These are phyloP conservation scores for Dicentrarchus labrax DNA, from an alignment of 2,113 vertebrate genomes.

Conservation along the genomic window DNA sequence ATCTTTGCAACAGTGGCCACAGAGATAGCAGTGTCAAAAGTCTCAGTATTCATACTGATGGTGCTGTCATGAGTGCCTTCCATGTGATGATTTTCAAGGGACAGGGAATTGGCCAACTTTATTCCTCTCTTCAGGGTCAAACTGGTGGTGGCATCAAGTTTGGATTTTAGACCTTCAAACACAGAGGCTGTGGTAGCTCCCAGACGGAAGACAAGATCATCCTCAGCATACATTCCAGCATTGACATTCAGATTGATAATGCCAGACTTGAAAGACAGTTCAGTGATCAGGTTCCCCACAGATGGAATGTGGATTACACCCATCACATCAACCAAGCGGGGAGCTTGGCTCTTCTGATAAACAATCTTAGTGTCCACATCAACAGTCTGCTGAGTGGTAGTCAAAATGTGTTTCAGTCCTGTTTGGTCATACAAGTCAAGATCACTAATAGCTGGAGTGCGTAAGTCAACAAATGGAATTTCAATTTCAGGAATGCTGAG, in stretches of 20 bases:
- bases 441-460: slow-evolving; percentile 14
- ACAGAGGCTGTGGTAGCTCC: slow-evolving; percentile 22
- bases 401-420: slow-evolving; percentile 4
- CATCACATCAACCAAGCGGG: slow-evolving; percentile 3
- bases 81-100: slow-evolving; percentile 85
- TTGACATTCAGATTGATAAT: slow-evolving; percentile 15
- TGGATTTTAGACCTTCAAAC: slow-evolving; percentile 7
- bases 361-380: background rate
- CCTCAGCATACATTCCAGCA: slow-evolving; percentile 9
- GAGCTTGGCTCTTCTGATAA: slow-evolving; percentile 5
- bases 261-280: background rate
- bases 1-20: slow-evolving; percentile 83
- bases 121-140: slow-evolving; percentile 17
- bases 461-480: slow-evolving; percentile 4
- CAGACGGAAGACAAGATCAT: slow-evolving; percentile 12
- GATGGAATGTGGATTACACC: slow-evolving; percentile 10
- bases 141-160: slow-evolving; percentile 16
- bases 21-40: slow-evolving; percentile 80
- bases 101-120: slow-evolving; percentile 19
- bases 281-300: slow-evolving; percentile 6
- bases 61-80: slow-evolving; percentile 90
- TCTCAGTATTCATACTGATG: slow-evolving; percentile 85
- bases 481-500: slow-evolving; percentile 11
- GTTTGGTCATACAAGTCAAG: slow-evolving; percentile 14
- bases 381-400: background rate